A percentile compares a stretch with the other conserved stretches of the same genome.
Evolutionary conservation across 2,888 invertebrate genomes (phyloP).

Genomic region (Colostygia pectinataria): DNA sequence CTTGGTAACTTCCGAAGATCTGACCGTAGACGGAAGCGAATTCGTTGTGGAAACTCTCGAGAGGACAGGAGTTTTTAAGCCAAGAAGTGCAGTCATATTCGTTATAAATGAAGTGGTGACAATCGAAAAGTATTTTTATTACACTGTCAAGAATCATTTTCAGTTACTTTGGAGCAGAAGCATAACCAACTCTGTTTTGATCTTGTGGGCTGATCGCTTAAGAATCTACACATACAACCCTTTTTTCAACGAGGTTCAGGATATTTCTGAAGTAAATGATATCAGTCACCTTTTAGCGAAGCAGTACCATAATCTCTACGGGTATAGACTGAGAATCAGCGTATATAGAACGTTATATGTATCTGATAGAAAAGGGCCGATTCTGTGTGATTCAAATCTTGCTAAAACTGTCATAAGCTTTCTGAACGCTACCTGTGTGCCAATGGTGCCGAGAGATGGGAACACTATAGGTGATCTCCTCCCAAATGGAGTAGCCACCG

Average conservation of each 20-base stretch:
- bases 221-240: conserved; percentile 80
- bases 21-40: conserved; percentile 62
- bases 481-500: conserved; percentile 71
- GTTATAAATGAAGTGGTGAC: conserved; percentile 59
- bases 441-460: conserved; percentile 63
- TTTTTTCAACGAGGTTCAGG: conserved; percentile 65
- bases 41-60: conserved; percentile 56
- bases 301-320: conserved; percentile 64
- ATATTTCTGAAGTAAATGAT: conserved; percentile 65
- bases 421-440: conserved; percentile 67
- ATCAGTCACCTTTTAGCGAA: conserved; percentile 46
- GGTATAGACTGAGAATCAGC: conserved; percentile 58
- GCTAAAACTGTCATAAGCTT: conserved; percentile 55
- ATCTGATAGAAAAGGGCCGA: conserved; percentile 53
- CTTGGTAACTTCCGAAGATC: conserved; percentile 60
- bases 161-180: conserved; percentile 76
- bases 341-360: conserved; percentile 64
- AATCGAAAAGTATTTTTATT: conserved; percentile 62
- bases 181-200: conserved; percentile 75
- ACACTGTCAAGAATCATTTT: conserved; percentile 71
- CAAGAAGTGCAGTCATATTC: conserved; percentile 68
- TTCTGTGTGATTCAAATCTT: conserved; percentile 59
- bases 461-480: conserved; percentile 70
- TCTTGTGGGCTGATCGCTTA: conserved; percentile 57
- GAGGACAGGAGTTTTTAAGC: conserved; percentile 70